phyloP scores from a whole-genome alignment of 2,113 vertebrate species.

The Gobiocypris rarus region DNA sequence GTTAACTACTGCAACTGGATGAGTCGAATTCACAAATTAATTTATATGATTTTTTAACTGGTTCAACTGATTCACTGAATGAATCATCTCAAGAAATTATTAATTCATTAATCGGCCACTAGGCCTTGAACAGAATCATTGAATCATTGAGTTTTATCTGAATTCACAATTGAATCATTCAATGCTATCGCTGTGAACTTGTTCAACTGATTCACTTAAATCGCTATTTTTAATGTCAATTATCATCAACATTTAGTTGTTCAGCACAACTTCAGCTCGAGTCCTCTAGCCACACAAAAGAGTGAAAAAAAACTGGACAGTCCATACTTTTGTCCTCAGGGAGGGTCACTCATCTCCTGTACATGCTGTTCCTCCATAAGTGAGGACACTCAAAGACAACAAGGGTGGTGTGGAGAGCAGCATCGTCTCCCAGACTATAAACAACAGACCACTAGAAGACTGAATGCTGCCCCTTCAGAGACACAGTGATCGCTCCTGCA shows the following conservation, averaged over 20 bases:
- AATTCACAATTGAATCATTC: background rate
- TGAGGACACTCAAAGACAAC: conserved; percentile 1
- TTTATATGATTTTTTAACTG: background rate
- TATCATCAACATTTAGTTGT: conserved; percentile 14
- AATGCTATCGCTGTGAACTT: background rate
- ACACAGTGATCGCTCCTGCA: conserved; percentile 8
- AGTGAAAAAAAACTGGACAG: background rate
- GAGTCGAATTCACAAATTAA: background rate
- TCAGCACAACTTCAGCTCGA: background rate
- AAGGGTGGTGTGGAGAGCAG: background rate
- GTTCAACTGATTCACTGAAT: background rate
- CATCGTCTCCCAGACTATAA: background rate
- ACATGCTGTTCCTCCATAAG: conserved; percentile 4
- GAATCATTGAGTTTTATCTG: background rate
- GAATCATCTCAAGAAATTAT: background rate
- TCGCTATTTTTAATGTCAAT: background rate
- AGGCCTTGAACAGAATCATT: background rate
- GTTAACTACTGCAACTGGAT: background rate
- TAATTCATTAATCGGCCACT: background rate
- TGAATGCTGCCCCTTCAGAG: conserved; percentile 14
- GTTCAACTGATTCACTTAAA: background rate
- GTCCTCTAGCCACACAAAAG: background rate
- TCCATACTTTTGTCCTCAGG: background rate
- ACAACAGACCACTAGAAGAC: background rate
- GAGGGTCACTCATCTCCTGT: conserved; percentile 6